Evolutionary conservation across 1,140 invertebrate species (phyloP), one percentile per base, ranked within the genome.

Genomic region (Drosophila ogumai): DNA sequence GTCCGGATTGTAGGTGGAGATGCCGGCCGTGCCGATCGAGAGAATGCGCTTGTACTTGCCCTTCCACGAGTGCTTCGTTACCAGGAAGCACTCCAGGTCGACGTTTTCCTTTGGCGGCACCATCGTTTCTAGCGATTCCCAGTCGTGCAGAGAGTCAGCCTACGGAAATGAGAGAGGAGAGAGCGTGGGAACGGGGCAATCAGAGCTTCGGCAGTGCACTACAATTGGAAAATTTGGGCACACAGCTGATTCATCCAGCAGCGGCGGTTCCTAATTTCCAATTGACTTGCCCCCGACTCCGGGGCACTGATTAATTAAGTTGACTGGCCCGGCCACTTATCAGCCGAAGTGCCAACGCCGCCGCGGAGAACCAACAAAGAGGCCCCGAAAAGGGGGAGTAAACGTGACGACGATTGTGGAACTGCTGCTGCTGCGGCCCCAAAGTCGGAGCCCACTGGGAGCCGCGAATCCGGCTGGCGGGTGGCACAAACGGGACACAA

Each of bases 41-140:
- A 99, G 98, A 91, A 99, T 98, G 88, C 99, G 95, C 93, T 99
- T 99, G 93, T 99, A 99, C 96, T 98, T 99, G 93, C 98, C 97
- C 94, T 98, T 99, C 98, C 98, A 97, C 12, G 96, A 98, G 92
- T 98, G 97, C 94, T 99, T 99, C 13, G 97, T 99, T 82, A 99
- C 98, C 93, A 98, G 95, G 94, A 98, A 99, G 93, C 98, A 98
- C 68, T 96, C 96, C 88, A 98, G 94, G 95, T 98, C 97, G 92
- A 96, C 95, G 94, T 98, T 98, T 93, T 98, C 97, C 93, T 96
- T 96, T 77, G 96, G 94, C 76, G 96, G 96, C 94, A 96, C 96
- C 96, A 97, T 97, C 31, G 44, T 72, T 36, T 31, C 65, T 65
- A 58, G 38, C 60, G 58, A 61, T 59, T 64, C 44, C 49, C 50